Evolutionary conservation across 2,888 invertebrate genomes (phyloP), one percentile per base, ranked within the genome.

Genomic region (Melipona bicolor): DNA sequence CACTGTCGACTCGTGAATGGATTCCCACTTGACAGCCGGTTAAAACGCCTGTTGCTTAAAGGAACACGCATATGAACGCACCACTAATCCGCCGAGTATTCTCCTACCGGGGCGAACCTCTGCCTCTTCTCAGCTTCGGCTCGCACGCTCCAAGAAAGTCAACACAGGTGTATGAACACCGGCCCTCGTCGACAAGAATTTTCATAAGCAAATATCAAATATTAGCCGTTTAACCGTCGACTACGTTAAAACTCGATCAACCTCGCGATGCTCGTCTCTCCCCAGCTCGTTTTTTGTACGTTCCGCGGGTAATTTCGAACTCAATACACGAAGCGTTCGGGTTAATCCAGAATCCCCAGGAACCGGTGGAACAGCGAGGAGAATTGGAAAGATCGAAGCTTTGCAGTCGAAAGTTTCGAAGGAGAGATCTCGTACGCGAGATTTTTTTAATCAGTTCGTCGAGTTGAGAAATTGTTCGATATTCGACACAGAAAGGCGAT

Each of bases 1-100:
- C 87, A 83, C 89, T 86, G 89, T 83, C 91, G 91, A 87, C 88
- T 90, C 90, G 77, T 87, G 90, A 90, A 90, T 89, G 88, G 89
- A 90, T 89, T 86, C 89, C 87, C 89, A 82, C 91, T 90, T 89
- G 87, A 88, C 86, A 89, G 88, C 84, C 87, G 81, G 88, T 87
- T 90, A 87, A 89, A 89, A 85, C 87, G 87, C 87, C 88, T 89
- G 89, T 88, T 89, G 88, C 89, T 89, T 89, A 88, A 89, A 89
- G 88, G 85, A 87, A 87, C 73, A 52, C 79, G 85, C 81, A 81
- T 82, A 70, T 79, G 79, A 79, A 81, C 86, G 76, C 81, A 83
- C 83, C 70, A 50, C 70, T 80, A 84, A 81, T 77, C 67, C 74
- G 27, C 32, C 5, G 43, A 67, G 80, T 64, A 70, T 84, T 67